phyloP scores from a whole-genome alignment of 2,888 invertebrate species.

The Apotomis capreana region DNA sequence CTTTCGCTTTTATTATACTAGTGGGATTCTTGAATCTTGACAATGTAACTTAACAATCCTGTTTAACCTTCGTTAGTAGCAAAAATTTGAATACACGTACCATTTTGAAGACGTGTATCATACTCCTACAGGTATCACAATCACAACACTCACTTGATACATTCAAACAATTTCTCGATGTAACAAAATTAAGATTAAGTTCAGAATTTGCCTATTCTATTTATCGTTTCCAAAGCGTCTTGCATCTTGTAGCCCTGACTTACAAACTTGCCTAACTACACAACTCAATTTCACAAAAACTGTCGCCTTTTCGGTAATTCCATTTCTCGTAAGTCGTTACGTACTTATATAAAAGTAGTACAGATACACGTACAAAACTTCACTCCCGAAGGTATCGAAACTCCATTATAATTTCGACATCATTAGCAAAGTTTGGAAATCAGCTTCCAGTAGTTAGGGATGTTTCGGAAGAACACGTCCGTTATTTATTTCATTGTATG shows the following conservation, averaged over 20 bases:
- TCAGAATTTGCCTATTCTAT: too few species aligned
- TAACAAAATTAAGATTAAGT: too few species aligned
- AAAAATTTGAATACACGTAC: too few species aligned
- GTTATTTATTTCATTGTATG: constrained; percentile 3
- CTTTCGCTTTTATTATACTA: too few species aligned
- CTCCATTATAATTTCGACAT: constrained; percentile 61
- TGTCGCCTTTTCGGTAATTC: constrained; percentile 23
- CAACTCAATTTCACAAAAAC: constrained; percentile 28
- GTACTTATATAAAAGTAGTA: constrained; percentile 20
- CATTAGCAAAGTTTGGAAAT: constrained; percentile 60
- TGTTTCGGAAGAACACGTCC: constrained; percentile 13
- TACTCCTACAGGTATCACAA: too few species aligned
- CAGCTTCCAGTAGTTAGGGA: constrained; percentile 50
- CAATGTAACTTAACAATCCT: too few species aligned
- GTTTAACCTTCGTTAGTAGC: too few species aligned
- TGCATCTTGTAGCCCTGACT: background rate
- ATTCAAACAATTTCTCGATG: too few species aligned
- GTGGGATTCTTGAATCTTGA: too few species aligned
- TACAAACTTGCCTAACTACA: constrained; percentile 20
- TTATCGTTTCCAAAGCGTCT: background rate
- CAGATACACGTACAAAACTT: constrained; percentile 50
- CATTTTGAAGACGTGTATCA: too few species aligned
- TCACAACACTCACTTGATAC: too few species aligned
- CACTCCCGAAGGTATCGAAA: constrained; percentile 53
- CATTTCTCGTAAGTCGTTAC: constrained; percentile 6